Percentiles rank a stretch among this genome's conserved stretches.
Evolutionary conservation across 2,797 vertebrate species (phyloP).

Genomic region (Phataginus tricuspis): DNA sequence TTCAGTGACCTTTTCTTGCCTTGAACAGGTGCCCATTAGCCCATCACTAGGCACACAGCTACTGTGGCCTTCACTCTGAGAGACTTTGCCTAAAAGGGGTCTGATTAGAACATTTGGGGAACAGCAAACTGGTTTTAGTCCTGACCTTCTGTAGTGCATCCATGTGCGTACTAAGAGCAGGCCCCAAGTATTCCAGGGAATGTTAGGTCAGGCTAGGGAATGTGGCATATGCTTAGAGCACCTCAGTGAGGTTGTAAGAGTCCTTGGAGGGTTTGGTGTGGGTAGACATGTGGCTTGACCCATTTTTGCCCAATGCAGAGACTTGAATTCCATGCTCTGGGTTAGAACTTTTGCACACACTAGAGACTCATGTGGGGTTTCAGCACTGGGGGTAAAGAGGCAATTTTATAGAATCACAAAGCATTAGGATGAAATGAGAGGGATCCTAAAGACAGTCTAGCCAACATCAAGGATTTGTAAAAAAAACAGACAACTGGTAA

Average conservation of each 20-base stretch:
- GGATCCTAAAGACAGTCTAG: not conserved
- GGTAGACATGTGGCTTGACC: not conserved
- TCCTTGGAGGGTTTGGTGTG: not conserved
- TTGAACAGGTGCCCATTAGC: not conserved
- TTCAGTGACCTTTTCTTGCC: not conserved
- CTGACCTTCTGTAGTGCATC: not conserved
- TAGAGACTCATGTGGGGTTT: not conserved
- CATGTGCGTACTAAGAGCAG: not conserved
- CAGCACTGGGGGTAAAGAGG: not conserved
- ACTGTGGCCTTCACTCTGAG: not conserved
- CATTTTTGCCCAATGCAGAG: not conserved
- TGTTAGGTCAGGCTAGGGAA: not conserved
- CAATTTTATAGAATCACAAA: not conserved
- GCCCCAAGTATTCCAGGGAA: not conserved
- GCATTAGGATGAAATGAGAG: not conserved
- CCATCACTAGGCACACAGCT: not conserved
- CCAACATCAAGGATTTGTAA: not conserved
- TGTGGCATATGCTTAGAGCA: not conserved
- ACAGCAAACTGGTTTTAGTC: not conserved
- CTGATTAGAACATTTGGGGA: not conserved
- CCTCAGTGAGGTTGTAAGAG: not conserved
- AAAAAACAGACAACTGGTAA: not conserved
- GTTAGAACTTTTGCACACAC: not conserved
- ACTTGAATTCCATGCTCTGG: not conserved
- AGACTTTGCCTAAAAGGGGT: conserved; percentile 14